These are phyloP conservation scores for Gila robusta DNA, from an alignment of 2,797 vertebrate genomes.

Conservation along the genomic window DNA sequence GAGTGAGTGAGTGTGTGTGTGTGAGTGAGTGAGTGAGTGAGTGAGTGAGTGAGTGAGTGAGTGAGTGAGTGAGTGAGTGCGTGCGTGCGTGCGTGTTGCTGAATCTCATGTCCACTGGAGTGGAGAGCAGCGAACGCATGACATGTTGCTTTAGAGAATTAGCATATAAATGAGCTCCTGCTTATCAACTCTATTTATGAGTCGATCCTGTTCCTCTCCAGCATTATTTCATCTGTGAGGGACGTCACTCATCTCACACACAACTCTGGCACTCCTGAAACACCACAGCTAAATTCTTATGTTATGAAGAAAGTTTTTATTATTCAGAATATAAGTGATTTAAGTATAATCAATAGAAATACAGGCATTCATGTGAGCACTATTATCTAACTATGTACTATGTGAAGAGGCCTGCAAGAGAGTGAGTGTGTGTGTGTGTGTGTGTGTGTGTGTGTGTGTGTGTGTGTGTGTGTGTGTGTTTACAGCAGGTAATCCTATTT, in stretches of 20 bases:
- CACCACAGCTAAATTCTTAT: background rate
- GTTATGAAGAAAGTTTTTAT: too few relatives aligned
- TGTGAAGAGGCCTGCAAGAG: too few relatives aligned
- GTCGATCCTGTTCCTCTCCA: slow-evolving; percentile 8
- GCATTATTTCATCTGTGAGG: slow-evolving; percentile 10
- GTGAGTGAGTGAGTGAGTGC: too few relatives aligned
- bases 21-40: background rate
- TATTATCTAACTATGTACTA: too few relatives aligned
- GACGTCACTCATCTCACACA: background rate
- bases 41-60: background rate
- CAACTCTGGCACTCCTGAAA: background rate
- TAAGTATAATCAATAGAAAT: too few relatives aligned
- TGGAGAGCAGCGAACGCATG: slow-evolving; percentile 29
- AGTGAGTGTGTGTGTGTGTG: too few relatives aligned
- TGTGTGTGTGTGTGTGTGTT: too few relatives aligned
- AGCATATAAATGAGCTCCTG: slow-evolving; percentile 59
- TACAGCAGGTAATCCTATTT: too few relatives aligned
- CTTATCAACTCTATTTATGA: slow-evolving; percentile 54
- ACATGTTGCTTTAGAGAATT: slow-evolving; percentile 50
- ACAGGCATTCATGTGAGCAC: too few relatives aligned
- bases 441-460: too few relatives aligned
- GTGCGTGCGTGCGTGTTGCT: background rate
- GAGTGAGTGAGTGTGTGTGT: background rate
- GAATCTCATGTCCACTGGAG: slow-evolving; percentile 18
- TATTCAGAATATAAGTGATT: too few relatives aligned